phyloP scores from a whole-genome alignment of 1,140 invertebrate species.

The Portunus trituberculatus region DNA sequence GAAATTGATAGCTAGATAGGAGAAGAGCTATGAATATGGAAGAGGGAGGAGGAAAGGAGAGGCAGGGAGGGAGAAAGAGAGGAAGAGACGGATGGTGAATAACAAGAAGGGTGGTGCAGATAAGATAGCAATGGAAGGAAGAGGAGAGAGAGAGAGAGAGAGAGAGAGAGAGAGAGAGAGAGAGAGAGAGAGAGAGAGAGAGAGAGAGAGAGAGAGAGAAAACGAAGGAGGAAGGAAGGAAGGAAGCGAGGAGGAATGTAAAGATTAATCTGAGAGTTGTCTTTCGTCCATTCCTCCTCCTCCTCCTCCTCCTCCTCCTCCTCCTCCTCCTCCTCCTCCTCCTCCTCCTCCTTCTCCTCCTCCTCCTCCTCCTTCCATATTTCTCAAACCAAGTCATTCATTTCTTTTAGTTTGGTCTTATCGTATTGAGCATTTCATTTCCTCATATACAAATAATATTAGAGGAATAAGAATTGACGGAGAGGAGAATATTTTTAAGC shows the following conservation, averaged over 20 bases:
- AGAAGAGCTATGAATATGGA: slow-evolving; percentile 4
- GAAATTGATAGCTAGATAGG: neutral
- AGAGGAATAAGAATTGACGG: neutral
- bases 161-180: neutral
- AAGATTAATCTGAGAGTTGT: too few relatives aligned
- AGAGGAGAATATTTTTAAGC: neutral
- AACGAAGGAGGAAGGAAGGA: slow-evolving; percentile 6
- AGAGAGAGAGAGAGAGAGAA: neutral
- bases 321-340: neutral
- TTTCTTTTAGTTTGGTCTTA: neutral
- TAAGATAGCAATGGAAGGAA: neutral
- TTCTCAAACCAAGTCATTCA: neutral
- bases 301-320: neutral
- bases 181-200: slow-evolving; percentile 26
- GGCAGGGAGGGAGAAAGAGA: slow-evolving; percentile 15
- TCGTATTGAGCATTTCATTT: neutral
- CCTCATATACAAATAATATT: neutral
- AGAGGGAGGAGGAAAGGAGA: neutral
- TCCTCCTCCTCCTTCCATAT: neutral
- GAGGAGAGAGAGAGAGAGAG: neutral
- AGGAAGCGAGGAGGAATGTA: too few relatives aligned
- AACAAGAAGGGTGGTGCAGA: neutral
- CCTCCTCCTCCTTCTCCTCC: too few relatives aligned
- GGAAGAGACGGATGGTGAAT: neutral
- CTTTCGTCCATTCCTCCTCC: neutral